Conservation (phyloP, 2,113 vertebrate species). For the Neotragus moschatus region DNA sequence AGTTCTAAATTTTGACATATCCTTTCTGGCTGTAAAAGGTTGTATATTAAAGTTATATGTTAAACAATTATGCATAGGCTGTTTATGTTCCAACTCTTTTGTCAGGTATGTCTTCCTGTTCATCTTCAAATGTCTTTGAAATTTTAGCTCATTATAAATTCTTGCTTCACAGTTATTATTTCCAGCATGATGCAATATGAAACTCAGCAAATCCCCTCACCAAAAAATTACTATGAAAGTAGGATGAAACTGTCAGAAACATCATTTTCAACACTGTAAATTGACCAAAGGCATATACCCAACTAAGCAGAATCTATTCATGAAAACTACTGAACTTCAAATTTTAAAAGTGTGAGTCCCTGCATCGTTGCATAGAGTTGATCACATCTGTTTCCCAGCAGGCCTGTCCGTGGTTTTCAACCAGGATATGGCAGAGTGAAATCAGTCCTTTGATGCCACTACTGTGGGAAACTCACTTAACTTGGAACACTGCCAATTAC, state of each 20-base stretch:
- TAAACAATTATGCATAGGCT: neutral
- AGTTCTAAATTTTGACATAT: neutral
- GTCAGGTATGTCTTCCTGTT: neutral
- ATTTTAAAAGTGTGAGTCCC: accelerated
- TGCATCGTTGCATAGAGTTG: accelerated
- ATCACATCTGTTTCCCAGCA: neutral
- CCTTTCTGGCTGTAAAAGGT: neutral
- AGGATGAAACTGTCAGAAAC: neutral
- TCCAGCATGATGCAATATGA: neutral
- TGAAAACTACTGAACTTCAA: neutral
- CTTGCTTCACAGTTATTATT: neutral
- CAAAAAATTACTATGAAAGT: neutral
- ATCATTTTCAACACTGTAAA: neutral
- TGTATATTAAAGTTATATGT: neutral
- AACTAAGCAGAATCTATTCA: neutral
- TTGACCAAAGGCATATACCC: neutral
- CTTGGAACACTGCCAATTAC: too few species aligned
- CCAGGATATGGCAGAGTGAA: too few species aligned
- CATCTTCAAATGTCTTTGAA: neutral
- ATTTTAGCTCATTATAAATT: neutral
- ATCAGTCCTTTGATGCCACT: neutral
- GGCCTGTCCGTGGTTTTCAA: accelerated
- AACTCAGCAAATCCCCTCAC: neutral
- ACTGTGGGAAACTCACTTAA: too few species aligned
- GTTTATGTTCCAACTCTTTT: neutral